These are phyloP conservation scores for Montipora cactus DNA, from an alignment of 64 coral and sea anemone genomes.

Conservation along the genomic window DNA sequence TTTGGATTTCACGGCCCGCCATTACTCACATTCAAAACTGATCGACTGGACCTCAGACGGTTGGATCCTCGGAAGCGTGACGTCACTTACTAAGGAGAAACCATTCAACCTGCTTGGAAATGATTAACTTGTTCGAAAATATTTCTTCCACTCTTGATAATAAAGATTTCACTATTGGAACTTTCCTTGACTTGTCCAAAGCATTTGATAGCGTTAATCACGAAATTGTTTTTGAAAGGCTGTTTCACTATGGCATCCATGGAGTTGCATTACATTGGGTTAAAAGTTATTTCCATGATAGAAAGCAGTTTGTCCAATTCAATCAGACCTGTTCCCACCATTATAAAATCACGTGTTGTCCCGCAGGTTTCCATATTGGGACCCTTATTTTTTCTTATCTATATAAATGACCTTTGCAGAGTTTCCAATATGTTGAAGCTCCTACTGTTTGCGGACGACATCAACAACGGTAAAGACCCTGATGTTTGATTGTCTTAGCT, in stretches of 20 bases:
- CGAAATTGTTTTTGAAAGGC: neutral
- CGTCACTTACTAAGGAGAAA: neutral
- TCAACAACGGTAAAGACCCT: neutral
- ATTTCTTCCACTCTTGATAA: neutral
- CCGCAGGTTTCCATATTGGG: neutral
- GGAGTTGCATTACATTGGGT: neutral
- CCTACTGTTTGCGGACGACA: neutral
- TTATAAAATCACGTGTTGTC: neutral
- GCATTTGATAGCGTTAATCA: neutral
- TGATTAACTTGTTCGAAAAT: neutral
- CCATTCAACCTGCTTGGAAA: neutral
- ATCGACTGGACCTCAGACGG: no score
- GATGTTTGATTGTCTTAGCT: neutral
- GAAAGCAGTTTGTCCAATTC: neutral
- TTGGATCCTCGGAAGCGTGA: no score
- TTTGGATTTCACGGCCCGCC: no score
- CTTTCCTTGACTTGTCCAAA: constrained; percentile 2
- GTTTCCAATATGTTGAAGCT: neutral
- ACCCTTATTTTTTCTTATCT: neutral
- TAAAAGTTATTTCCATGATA: neutral
- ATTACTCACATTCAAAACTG: no score
- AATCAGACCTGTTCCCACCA: neutral
- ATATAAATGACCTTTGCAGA: neutral
- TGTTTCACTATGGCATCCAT: neutral
- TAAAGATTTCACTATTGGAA: constrained; percentile 2